Evolutionary conservation across 2,113 vertebrate genomes (phyloP), one percentile per base, ranked within the genome.

Genomic region (Noturus placidus): DNA sequence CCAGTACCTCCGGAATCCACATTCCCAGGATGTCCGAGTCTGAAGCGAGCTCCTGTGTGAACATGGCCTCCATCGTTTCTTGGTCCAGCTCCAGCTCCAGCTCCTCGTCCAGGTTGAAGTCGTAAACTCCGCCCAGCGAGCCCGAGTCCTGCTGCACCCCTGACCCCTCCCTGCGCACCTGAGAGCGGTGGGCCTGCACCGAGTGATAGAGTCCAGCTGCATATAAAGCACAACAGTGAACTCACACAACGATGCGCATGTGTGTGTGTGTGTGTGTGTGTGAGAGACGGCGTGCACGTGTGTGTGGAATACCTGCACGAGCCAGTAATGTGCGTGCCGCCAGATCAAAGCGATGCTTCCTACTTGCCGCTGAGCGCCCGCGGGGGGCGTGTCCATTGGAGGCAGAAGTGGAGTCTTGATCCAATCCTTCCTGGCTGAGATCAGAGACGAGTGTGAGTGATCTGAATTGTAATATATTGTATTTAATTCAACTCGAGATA

Each of bases 1-100:
- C 98, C 97, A 99, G 90, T 99, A 99, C 98, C 98, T 99, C 98
- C 95, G 98, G 98, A 97, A 99, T 99, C 98, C 98, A 99, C 98
- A 99, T 99, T 98, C 98, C 98, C 97, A 99, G 97, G 97, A 99
- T 99, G 96, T 99, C 98, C 81, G 96, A 97, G 95, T 99, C 98
- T 83, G 95, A 95, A 92, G 97, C 95, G 70, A 99, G 96, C 91
- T 99, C 98, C 94, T 99, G 97, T 84, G 97, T 98, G 87, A 99
- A 99, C 97, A 99, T 98, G 92, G 97, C 98, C 94, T 99, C 98
- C 98, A 99, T 98, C n/a, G 98, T 96, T 95, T 99, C 98, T 91
- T 99, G 98, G 85, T 99, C 98, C 78, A 99, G 96, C 94, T 99
- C 98, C 90, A 99, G 97, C 95, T 99, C 98, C 91, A 99, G 87